Evolutionary conservation across 1,140 invertebrate species (phyloP).

Genomic region (Archegozetes longisetosus): DNA sequence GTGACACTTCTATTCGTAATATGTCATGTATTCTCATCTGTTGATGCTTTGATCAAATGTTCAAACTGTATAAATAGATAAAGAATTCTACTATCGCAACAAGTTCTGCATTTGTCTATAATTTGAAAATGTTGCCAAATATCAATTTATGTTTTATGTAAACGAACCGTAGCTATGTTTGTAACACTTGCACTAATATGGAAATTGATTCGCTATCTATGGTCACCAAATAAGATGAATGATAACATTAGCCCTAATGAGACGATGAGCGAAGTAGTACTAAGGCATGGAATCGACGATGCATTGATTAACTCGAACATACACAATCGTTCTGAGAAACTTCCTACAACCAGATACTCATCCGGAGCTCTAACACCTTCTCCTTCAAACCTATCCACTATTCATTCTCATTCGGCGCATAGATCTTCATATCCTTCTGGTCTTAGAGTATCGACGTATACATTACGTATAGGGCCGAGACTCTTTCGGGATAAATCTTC

Average conservation of each 20-base stretch:
- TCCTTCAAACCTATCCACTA: background rate
- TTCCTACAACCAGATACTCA: background rate
- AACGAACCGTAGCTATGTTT: background rate
- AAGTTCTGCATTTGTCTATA: too few relatives aligned
- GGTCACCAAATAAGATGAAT: background rate
- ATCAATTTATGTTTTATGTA: too few relatives aligned
- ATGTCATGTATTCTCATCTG: too few relatives aligned
- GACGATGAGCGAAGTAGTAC: background rate
- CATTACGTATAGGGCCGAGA: background rate
- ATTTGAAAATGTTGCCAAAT: too few relatives aligned
- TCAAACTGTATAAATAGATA: too few relatives aligned
- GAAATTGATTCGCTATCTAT: background rate
- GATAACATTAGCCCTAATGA: background rate
- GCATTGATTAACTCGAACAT: background rate
- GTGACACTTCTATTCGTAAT: too few relatives aligned
- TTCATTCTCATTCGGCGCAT: background rate
- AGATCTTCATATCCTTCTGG: background rate
- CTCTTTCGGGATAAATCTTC: background rate
- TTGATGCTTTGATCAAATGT: too few relatives aligned
- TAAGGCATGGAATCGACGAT: background rate
- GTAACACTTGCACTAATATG: background rate
- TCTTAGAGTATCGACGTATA: background rate
- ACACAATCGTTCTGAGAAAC: background rate
- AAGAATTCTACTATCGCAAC: too few relatives aligned
- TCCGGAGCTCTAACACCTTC: background rate